Evolutionary conservation across 2,113 vertebrate species (phyloP).

Genomic region (Rhineura floridana): DNA sequence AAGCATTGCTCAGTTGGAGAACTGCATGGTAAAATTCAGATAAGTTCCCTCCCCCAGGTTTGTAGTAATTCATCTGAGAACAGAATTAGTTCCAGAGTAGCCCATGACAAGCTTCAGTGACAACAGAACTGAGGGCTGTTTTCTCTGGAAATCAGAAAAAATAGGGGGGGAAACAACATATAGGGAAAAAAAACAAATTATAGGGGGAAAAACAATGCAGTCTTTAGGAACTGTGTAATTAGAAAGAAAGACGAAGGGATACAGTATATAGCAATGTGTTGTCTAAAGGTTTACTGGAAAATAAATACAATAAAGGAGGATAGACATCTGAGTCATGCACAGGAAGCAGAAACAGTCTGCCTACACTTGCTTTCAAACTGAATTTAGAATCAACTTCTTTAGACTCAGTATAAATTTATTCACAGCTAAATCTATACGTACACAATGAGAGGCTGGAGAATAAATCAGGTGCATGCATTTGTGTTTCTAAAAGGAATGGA

Average conservation of each 20-base stretch:
- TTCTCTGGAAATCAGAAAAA: not conserved
- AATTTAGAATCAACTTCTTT: constrained; percentile 1
- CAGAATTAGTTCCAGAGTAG: not conserved
- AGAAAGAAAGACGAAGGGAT: not conserved
- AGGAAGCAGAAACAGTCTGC: not conserved
- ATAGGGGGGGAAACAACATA: not conserved
- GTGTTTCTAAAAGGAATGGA: not conserved
- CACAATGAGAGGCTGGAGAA: not conserved
- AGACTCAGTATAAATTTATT: not conserved
- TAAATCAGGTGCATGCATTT: not conserved
- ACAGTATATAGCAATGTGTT: constrained; percentile 3
- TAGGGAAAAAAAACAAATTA: too few species aligned
- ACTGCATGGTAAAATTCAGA: too few species aligned
- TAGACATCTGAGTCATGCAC: not conserved
- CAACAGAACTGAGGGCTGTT: constrained; percentile 4
- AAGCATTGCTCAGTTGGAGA: not conserved
- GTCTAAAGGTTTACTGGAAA: not conserved
- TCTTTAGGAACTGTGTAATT: not conserved
- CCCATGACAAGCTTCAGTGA: not conserved
- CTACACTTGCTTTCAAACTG: not conserved
- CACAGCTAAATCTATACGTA: constrained; percentile 2
- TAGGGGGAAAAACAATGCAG: not conserved
- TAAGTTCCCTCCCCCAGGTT: not conserved
- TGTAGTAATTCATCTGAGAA: not conserved
- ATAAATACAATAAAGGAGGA: not conserved